Conservation (phyloP, 1,140 invertebrate species). For the Teleopsis dalmanni region DNA sequence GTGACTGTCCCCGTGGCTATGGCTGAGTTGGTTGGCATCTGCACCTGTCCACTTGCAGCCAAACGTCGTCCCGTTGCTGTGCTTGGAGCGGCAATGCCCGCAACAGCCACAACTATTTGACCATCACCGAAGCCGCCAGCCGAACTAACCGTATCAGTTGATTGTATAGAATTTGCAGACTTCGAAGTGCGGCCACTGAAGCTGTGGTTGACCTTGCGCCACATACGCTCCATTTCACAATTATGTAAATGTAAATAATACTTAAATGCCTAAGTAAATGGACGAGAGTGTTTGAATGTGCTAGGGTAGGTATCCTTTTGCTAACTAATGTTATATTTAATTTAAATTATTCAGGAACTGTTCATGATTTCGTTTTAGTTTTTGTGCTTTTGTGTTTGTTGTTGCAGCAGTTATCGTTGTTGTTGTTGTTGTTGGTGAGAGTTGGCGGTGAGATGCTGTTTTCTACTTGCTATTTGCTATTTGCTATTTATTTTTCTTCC, state of each 20-base stretch:
- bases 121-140: conserved; percentile 35
- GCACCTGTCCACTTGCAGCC: conserved; percentile 25
- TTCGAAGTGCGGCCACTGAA: conserved; percentile 24
- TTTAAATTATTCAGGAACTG: conserved; percentile 5
- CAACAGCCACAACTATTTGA: conserved; percentile 31
- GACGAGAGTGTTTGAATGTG: background rate
- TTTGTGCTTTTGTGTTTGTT: background rate
- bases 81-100: conserved; percentile 19
- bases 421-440: too few relatives aligned
- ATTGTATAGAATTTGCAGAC: conserved; percentile 15
- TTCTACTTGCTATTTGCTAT: too few relatives aligned
- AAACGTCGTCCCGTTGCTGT: conserved; percentile 37
- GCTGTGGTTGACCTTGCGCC: conserved; percentile 43
- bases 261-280: background rate
- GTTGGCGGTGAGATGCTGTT: too few relatives aligned
- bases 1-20: background rate
- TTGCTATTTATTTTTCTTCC: too few relatives aligned
- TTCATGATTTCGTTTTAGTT: background rate
- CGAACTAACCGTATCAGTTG: conserved; percentile 35
- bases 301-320: background rate
- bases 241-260: background rate
- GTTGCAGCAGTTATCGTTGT: conserved; percentile 2
- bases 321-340: conserved; percentile 7
- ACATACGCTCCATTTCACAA: conserved; percentile 38
- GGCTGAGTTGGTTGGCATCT: background rate